Evolutionary conservation across 1,140 invertebrate genomes (phyloP).

Genomic region (Hyles euphorbiae): DNA sequence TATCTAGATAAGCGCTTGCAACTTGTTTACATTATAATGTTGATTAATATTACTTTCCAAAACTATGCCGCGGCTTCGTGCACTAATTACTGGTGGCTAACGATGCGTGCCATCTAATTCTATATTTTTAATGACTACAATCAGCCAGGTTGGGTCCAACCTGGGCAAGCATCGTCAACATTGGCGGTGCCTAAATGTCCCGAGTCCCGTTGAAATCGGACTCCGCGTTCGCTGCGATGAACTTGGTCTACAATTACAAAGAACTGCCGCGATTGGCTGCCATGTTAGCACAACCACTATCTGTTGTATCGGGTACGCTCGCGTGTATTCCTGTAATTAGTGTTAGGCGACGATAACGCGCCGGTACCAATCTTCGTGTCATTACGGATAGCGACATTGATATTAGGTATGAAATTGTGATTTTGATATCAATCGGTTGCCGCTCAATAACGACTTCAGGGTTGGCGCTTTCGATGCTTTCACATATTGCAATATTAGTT

Average conservation of each 20-base stretch:
- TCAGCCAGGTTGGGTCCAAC: no score
- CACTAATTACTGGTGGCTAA: no score
- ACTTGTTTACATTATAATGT: no score
- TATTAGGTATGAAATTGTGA: slow-evolving; percentile 47
- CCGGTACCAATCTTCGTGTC: slow-evolving; percentile 28
- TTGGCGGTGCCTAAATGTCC: no score
- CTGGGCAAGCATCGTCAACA: no score
- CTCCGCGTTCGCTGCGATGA: neutral
- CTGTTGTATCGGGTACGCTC: slow-evolving; percentile 17
- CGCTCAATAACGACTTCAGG: slow-evolving; percentile 19
- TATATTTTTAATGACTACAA: no score
- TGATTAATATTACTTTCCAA: neutral
- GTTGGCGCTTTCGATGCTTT: no score
- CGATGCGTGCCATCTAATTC: no score
- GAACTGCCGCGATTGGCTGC: slow-evolving; percentile 28
- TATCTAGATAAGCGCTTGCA: no score
- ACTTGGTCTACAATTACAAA: slow-evolving; percentile 41
- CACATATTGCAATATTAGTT: no score
- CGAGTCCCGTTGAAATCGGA: no score
- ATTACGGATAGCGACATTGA: slow-evolving; percentile 41
- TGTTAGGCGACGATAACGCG: slow-evolving; percentile 39
- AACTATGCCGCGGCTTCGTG: no score
- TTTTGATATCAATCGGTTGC: slow-evolving; percentile 42
- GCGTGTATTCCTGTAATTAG: slow-evolving; percentile 57
- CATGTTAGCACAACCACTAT: slow-evolving; percentile 37